Conservation (phyloP, 2,113 vertebrate species). For the Collichthys lucidus region DNA sequence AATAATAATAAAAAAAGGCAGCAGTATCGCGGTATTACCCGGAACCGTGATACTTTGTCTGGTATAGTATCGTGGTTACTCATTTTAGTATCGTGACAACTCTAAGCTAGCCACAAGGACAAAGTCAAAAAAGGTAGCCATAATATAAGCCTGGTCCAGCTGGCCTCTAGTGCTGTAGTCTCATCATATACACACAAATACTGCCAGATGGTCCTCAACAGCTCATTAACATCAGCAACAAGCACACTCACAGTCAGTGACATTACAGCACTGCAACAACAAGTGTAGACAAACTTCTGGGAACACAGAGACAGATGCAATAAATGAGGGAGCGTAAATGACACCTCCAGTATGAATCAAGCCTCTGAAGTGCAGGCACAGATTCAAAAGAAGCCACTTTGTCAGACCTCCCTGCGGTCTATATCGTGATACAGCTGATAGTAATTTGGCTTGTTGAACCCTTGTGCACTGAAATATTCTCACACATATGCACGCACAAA, state of each 20-base stretch:
- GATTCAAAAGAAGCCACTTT: not conserved
- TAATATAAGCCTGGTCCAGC: slow-evolving; percentile 37
- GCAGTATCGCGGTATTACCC: too few species aligned
- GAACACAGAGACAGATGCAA: slow-evolving; percentile 13
- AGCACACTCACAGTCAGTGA: not conserved
- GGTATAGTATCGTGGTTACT: too few species aligned
- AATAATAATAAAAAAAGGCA: too few species aligned
- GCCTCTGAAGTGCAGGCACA: not conserved
- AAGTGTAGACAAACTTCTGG: slow-evolving; percentile 31
- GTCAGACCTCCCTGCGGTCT: not conserved
- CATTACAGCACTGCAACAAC: slow-evolving; percentile 10
- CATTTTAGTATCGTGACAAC: too few species aligned
- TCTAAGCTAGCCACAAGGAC: not conserved
- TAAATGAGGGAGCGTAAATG: not conserved
- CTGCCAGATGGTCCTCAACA: slow-evolving; percentile 53
- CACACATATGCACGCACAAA: not conserved
- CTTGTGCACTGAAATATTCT: not conserved
- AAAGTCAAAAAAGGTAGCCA: slow-evolving; percentile 10
- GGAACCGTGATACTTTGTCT: too few species aligned
- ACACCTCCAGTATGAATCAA: not conserved
- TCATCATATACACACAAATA: not conserved
- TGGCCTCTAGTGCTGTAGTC: slow-evolving; percentile 17
- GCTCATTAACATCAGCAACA: slow-evolving; percentile 40
- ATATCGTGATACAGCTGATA: not conserved
- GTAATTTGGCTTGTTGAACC: not conserved